Evolutionary conservation across 1,140 invertebrate genomes (phyloP).

Genomic region (Camponotus pennsylvanicus): DNA sequence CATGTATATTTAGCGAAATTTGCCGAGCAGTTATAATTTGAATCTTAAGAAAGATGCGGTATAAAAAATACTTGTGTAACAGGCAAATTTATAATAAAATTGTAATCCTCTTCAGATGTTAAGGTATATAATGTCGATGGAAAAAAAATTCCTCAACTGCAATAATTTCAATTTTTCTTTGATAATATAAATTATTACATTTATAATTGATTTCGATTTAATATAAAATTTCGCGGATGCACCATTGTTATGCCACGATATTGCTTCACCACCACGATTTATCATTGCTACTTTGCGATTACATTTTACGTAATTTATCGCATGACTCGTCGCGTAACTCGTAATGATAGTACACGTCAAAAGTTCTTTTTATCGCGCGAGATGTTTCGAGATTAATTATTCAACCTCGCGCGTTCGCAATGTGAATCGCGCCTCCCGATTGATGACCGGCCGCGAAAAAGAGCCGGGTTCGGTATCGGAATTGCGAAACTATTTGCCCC

Average conservation of each 20-base stretch:
- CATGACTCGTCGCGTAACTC: slow-evolving; percentile 55
- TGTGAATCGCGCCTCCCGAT: slow-evolving; percentile 42
- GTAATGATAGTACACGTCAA: slow-evolving; percentile 55
- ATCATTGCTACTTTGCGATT: slow-evolving; percentile 59
- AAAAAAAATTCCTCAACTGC: not conserved
- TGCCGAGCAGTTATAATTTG: not conserved
- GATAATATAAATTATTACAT: not conserved
- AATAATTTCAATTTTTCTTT: slow-evolving; percentile 2
- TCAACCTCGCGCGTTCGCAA: slow-evolving; percentile 28
- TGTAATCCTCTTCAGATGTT: not conserved
- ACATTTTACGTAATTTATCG: slow-evolving; percentile 55
- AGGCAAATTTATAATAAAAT: too few species aligned
- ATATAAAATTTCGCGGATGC: slow-evolving; percentile 31
- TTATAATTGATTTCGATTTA: not conserved
- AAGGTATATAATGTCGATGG: not conserved
- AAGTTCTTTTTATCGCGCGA: slow-evolving; percentile 59
- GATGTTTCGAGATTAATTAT: slow-evolving; percentile 58
- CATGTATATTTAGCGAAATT: slow-evolving; percentile 34
- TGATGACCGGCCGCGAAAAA: slow-evolving; percentile 40
- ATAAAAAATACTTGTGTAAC: not conserved
- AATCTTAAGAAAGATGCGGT: not conserved
- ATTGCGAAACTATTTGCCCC: slow-evolving; percentile 61
- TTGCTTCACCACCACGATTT: slow-evolving; percentile 12
- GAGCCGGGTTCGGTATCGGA: slow-evolving; percentile 43
- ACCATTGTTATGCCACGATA: not conserved